phyloP scores from a whole-genome alignment of 2,113 vertebrate species.

The Malurus elegans region DNA sequence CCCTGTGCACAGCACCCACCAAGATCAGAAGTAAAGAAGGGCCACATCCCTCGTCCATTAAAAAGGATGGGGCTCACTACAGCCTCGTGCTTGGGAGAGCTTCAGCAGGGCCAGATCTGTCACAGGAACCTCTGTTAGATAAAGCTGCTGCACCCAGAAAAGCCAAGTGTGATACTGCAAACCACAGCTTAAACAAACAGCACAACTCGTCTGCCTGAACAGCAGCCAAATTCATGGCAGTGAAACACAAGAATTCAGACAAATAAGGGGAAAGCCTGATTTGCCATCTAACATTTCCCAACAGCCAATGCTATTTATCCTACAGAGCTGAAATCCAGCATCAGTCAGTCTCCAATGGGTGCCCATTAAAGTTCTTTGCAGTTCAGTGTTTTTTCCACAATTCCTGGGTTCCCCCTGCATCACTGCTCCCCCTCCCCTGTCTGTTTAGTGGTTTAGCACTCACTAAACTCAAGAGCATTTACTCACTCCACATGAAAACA shows the following conservation, averaged over 20 bases:
- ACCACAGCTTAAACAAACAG: neutral
- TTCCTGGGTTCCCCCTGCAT: rapidly evolving
- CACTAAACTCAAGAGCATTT: neutral
- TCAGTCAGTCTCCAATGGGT: neutral
- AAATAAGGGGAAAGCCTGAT: neutral
- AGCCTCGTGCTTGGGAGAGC: neutral
- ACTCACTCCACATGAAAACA: neutral
- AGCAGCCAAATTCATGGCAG: neutral
- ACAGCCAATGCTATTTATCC: neutral
- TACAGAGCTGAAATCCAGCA: neutral
- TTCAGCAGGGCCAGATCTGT: neutral
- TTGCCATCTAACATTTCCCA: neutral
- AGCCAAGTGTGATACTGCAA: neutral
- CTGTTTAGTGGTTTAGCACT: neutral
- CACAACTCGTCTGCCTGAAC: neutral
- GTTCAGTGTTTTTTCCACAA: neutral
- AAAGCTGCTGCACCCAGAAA: neutral
- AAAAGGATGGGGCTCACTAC: neutral
- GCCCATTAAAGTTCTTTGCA: neutral
- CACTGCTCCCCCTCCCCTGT: rapidly evolving
- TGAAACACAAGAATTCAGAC: neutral
- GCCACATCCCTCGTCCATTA: neutral
- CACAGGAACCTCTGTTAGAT: neutral
- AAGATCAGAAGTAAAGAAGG: neutral
- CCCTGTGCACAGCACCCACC: neutral